Base-by-base conservation (phyloP, 2,888 invertebrate genomes). In the Clistopyga incitator region DNA sequence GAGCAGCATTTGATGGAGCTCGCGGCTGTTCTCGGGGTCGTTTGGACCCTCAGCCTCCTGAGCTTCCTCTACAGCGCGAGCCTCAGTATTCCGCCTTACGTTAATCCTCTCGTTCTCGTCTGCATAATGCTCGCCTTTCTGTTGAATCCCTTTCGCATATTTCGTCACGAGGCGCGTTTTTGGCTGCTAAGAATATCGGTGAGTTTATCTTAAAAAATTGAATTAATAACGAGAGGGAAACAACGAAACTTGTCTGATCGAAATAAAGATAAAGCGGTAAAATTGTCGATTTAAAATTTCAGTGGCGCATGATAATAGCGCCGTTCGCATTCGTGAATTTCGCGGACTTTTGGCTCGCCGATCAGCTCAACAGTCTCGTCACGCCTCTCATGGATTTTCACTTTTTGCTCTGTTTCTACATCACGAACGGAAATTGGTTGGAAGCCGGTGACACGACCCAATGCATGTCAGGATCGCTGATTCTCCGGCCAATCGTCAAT, bases 331-430 rank as follows among this genome's bases (percentile, higher is more conserved):
- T 97, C 87, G 99, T 99, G 10, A 96, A 97, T 59, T 99, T 99
- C 92, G 98, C 99, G 29, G 99, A 99, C 94, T 99, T 99, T 95
- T 99, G 99, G 99, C 96, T 99, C 93, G 99, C 98, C 6, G 99
- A 99, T 94, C 99, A 99, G 93, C 95, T 99, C 91, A 99, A 99
- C 93, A 99, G 99, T 76, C 95, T 99, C 86, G 97, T 96, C 0
- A 97, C 97, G 0, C 97, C 98, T 3, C 95, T 99, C 86, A 94
- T 98, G 15, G 99, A 99, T 93, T 96, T 99, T 91, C 98, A 99
- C 90, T 99, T 97, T 93, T 95, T 99, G 85, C 93, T 97, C 38
- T 99, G 99, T 89, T 99, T 98, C 94, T 99, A 99, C 91, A 94
- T 96, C 3, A 96, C 96, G 0, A 97, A 97, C 87, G 95, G 95